Evolutionary conservation across 2,888 invertebrate species (phyloP).

Genomic region (Dryobotodes eremita): DNA sequence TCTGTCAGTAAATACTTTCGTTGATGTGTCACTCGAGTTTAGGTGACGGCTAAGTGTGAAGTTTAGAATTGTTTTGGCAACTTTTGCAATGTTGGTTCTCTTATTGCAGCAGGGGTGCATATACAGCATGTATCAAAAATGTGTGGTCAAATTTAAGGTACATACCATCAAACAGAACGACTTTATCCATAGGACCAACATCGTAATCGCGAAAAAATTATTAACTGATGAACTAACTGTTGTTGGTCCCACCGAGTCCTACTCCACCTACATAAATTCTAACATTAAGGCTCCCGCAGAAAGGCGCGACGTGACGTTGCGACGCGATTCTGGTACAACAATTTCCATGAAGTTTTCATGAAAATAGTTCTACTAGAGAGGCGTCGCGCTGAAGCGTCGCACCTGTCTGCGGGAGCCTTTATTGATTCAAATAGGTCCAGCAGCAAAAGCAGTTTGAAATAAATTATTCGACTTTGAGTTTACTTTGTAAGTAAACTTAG

Average conservation of each 20-base stretch:
- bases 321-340: too few relatives aligned
- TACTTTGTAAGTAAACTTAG: background rate
- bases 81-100: slow-evolving; percentile 19
- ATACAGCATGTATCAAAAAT: background rate
- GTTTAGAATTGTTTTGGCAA: slow-evolving; percentile 14
- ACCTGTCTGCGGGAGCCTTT: too few relatives aligned
- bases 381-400: too few relatives aligned
- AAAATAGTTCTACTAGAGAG: too few relatives aligned
- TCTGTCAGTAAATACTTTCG: slow-evolving; percentile 35
- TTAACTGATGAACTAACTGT: too few relatives aligned
- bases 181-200: too few relatives aligned
- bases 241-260: too few relatives aligned
- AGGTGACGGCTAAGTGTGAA: slow-evolving; percentile 24
- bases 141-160: background rate
- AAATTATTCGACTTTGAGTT: background rate
- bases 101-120: background rate
- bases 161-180: background rate
- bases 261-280: background rate
- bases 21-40: slow-evolving; percentile 20
- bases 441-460: background rate
- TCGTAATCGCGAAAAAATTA: background rate
- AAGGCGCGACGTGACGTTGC: too few relatives aligned
- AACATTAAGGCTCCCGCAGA: background rate
- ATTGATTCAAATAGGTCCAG: background rate
- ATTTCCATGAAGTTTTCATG: too few relatives aligned